Percentiles rank a stretch among this genome's conserved stretches.
Evolutionary conservation across 2,797 vertebrate genomes (phyloP).

Genomic region (Poliocrania exsul): DNA sequence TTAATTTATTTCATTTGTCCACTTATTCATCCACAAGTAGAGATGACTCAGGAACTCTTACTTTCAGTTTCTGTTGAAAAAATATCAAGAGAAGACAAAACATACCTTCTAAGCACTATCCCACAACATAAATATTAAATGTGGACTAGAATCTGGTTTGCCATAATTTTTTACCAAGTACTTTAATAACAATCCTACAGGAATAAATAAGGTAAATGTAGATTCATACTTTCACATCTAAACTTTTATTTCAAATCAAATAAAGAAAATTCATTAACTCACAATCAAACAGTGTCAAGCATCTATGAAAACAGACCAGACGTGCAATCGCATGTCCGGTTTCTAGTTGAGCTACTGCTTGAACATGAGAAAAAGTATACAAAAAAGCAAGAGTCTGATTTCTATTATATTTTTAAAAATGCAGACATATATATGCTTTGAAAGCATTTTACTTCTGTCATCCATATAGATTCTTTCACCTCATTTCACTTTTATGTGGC

Average conservation of each 20-base stretch:
- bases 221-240: not conserved
- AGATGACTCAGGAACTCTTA: not conserved
- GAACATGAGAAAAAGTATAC: not conserved
- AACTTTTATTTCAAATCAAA: not conserved
- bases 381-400: not conserved
- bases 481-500: not conserved
- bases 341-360: not conserved
- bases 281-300: not conserved
- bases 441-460: not conserved
- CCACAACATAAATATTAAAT: not conserved
- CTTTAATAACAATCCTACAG: not conserved
- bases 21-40: not conserved
- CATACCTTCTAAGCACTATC: not conserved
- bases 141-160: not conserved
- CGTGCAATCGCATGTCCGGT: not conserved
- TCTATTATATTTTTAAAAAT: not conserved
- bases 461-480: not conserved
- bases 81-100: not conserved
- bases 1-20: not conserved
- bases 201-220: not conserved
- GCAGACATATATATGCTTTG: not conserved
- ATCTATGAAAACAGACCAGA: not conserved
- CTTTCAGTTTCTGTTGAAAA: not conserved
- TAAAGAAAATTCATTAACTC: not conserved
- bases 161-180: not conserved